These are phyloP conservation scores for Eupithecia abbreviata DNA, from an alignment of 2,888 invertebrate genomes.

Conservation along the genomic window DNA sequence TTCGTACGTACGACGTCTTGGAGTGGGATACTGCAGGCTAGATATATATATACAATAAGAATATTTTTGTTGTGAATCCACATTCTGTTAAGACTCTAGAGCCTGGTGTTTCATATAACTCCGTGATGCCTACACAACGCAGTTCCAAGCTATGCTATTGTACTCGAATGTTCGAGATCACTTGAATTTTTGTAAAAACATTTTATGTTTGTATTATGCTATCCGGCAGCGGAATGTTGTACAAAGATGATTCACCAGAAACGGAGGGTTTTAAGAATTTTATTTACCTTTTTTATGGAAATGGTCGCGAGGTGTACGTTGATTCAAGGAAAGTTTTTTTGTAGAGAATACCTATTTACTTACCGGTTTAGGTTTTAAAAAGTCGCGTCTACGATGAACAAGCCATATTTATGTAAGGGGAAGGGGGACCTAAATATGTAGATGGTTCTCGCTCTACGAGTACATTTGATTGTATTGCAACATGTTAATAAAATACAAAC, in stretches of 20 bases:
- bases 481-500: slow-evolving; percentile 19
- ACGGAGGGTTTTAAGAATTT: background rate
- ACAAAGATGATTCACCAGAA: slow-evolving; percentile 12
- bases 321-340: background rate
- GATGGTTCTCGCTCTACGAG: background rate
- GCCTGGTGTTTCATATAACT: slow-evolving; percentile 16
- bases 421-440: background rate
- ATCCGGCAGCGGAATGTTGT: slow-evolving; percentile 18
- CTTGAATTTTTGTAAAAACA: slow-evolving; percentile 30
- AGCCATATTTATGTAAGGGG: background rate
- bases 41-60: background rate
- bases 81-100: background rate
- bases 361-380: background rate
- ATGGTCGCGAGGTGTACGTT: background rate
- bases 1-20: too few relatives aligned
- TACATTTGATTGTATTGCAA: background rate
- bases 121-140: slow-evolving; percentile 13
- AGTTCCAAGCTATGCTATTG: slow-evolving; percentile 49
- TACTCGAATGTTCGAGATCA: slow-evolving; percentile 46
- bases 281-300: background rate
- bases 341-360: background rate
- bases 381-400: background rate
- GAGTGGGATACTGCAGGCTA: too few relatives aligned
- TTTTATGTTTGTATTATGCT: slow-evolving; percentile 25
- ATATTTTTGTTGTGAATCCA: background rate